Base-by-base conservation (phyloP, 2,888 invertebrate genomes). In the Tipula unca region DNA sequence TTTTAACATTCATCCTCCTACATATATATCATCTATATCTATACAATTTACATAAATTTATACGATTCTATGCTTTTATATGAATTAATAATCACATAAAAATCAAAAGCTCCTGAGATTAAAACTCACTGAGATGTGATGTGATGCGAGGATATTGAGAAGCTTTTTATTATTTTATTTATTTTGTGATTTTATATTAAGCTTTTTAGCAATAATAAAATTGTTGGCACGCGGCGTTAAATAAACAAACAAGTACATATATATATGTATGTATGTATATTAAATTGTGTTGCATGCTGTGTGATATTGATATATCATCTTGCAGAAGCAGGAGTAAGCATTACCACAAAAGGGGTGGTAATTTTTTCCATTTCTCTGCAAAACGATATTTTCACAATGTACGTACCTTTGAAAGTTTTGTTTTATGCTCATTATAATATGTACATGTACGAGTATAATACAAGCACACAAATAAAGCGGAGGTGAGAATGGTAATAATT, bases 401-500 rank as follows among this genome's bases (percentile, higher is more conserved):
- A n/a, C n/a, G n/a, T n/a, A n/a, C n/a, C n/a, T n/a, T n/a, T n/a
- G 5, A 48, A 48, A 48, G 48, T n/a, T 48, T 48, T 48, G 48
- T 48, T 48, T 48, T 48, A 69, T 25, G 25, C 69, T 14, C 10
- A 25, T 54, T 32, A 32, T 32, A n/a, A n/a, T n/a, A n/a, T n/a
- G n/a, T n/a, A 54, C 48, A 8, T 54, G 3, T 20, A 54, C 25
- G 14, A 48, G 39, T 17, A 69, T 10, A 69, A 69, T n/a, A n/a
- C n/a, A n/a, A n/a, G n/a, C n/a, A n/a, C n/a, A n/a, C n/a, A n/a
- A n/a, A n/a, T n/a, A 8, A 6, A 17, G 17, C 17, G 17, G 48
- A 69, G 20, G 69, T 69, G 69, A 69, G 69, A 69, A 69, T 69
- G 69, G 69, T 69, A 69, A 69, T 69, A 69, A 69, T 69, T 69